Evolutionary conservation across 2,797 vertebrate species (phyloP), one percentile per base, ranked within the genome.

Genomic region (Tapera naevia): DNA sequence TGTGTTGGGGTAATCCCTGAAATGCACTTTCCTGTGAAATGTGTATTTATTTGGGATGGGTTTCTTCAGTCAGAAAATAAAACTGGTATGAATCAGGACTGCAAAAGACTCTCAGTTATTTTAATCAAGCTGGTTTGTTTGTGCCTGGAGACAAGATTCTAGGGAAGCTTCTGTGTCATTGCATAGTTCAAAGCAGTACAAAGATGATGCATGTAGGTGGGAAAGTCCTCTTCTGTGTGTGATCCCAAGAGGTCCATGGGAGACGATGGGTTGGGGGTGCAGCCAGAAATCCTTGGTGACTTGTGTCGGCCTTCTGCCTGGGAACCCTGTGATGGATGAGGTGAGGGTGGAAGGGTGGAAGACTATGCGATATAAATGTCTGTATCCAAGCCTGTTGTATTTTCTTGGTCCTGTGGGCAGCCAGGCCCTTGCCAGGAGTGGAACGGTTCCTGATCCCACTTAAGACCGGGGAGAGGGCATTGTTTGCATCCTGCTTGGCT

Each of bases 141-240:
- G 35, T 46, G 35, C 39, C 30, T 39, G 19, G 14, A 84, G 66
- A 72, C 35, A 14, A 56, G 64, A 73, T 93, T 89, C n/a, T 67
- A 41, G 35, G 54, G 57, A 32, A 53, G 30, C 56, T 79, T 87
- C 39, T 64, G 13, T 57, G 78, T 33, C 54, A 39, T 46, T 56
- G 25, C 24, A 14, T 58, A 51, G 69, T 61, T 65, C 50, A 45
- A 41, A 69, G 72, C 3, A 0, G 15, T 54, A 2, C 35, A 65
- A 57, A 81, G 53, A 35, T 56, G 28, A 32, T n/a, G 45, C 28
- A 9, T 1, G 2, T 0, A 0, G 53, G 45, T 35, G 48, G 32
- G 50, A 24, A 51, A 9, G n/a, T 51, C 27, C 35, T 74, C 12
- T 50, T 57, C 24, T 50, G 39, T 32, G 8, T 1, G 2, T 32